Conservation (phyloP, 2,797 vertebrate species). For the Agapornis canus region DNA sequence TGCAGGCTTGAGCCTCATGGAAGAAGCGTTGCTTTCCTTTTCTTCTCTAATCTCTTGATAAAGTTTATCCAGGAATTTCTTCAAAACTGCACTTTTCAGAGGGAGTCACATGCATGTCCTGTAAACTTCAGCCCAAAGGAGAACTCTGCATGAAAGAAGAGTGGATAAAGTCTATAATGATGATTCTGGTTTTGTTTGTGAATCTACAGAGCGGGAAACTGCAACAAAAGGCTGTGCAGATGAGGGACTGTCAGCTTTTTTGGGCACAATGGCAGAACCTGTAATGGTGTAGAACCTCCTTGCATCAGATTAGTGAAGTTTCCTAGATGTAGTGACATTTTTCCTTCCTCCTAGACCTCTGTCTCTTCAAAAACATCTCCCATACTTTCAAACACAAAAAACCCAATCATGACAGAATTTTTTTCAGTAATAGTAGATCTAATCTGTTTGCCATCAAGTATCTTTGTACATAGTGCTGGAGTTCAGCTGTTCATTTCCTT, state of each 20-base stretch:
- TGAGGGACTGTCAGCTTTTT: neutral
- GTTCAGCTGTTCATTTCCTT: neutral
- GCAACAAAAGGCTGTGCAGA: neutral
- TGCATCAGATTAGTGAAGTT: neutral
- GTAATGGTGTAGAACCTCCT: neutral
- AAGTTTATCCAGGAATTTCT: neutral
- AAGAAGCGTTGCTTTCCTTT: neutral
- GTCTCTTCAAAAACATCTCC: neutral
- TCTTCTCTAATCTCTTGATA: neutral
- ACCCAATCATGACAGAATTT: accelerated
- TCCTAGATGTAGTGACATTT: neutral
- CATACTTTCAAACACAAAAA: neutral
- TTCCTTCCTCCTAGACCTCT: neutral
- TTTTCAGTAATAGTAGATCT: neutral
- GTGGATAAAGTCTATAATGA: neutral
- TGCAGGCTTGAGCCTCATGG: neutral
- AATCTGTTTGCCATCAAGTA: neutral
- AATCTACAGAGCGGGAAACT: neutral
- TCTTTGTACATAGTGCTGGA: neutral
- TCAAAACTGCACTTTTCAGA: neutral
- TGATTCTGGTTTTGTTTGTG: neutral
- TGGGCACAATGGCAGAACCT: neutral
- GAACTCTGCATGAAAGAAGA: neutral
- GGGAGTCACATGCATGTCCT: neutral
- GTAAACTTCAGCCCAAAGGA: neutral